phyloP scores from a whole-genome alignment of 1,140 invertebrate genomes.

The Psix sp. region DNA sequence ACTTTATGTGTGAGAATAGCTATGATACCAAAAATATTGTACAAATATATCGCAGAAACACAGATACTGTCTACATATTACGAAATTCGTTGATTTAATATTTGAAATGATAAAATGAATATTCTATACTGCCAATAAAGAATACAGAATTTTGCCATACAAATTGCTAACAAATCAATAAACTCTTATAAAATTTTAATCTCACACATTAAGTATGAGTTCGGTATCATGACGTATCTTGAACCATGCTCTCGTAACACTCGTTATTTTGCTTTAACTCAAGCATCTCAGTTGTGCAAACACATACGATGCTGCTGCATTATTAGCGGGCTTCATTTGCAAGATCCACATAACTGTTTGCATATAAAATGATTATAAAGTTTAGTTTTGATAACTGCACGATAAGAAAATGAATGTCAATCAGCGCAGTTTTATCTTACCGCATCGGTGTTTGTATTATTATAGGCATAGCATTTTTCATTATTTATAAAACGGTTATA shows the following conservation, averaged over 20 bases:
- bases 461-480: constrained; percentile 40
- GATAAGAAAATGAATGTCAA: constrained; percentile 47
- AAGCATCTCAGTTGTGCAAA: constrained; percentile 25
- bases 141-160: constrained; percentile 11
- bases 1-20: too few species aligned
- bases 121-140: constrained; percentile 42
- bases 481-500: constrained; percentile 31
- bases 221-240: constrained; percentile 5
- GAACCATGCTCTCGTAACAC: constrained; percentile 1
- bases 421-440: constrained; percentile 22
- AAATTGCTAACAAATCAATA: background rate
- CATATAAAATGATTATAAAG: constrained; percentile 30
- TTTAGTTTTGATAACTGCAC: constrained; percentile 27
- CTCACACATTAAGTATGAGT: background rate
- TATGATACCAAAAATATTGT: too few species aligned
- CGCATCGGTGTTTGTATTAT: constrained; percentile 12
- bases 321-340: constrained; percentile 15
- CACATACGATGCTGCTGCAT: constrained; percentile 13
- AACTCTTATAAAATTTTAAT: background rate
- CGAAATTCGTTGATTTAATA: too few species aligned
- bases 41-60: too few species aligned
- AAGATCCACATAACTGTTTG: constrained; percentile 22
- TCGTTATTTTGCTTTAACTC: constrained; percentile 6
- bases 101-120: too few species aligned
- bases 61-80: too few species aligned